Percentiles rank a stretch among this genome's conserved stretches.
Conservation (phyloP, 1,140 invertebrate species). For the Helicorthomorpha holstii region DNA sequence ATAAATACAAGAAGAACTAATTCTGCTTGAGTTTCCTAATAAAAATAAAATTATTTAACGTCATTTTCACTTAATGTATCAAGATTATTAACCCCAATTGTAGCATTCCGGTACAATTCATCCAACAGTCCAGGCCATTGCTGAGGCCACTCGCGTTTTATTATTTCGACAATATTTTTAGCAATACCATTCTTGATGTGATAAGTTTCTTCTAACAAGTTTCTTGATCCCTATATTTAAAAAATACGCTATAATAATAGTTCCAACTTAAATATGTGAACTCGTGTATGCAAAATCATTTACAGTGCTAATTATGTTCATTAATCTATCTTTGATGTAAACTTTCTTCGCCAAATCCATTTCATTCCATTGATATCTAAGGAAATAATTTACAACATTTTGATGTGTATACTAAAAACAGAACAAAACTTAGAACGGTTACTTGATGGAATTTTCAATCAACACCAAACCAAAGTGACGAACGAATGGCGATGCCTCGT, state of each 20-base stretch:
- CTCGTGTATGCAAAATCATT: conserved; percentile 2
- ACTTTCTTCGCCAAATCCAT: conserved; percentile 68
- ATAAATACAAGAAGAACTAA: conserved; percentile 69
- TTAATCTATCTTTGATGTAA: conserved; percentile 50
- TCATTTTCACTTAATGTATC: neutral
- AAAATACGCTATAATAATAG: neutral
- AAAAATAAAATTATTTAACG: conserved; percentile 1
- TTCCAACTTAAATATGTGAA: neutral
- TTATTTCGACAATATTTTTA: conserved; percentile 79
- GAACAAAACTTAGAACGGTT: conserved; percentile 3
- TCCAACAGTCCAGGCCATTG: conserved; percentile 71
- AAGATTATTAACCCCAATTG: conserved; percentile 20
- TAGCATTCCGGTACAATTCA: conserved; percentile 46
- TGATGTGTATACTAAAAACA: conserved; percentile 3
- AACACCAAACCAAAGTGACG: conserved; percentile 75
- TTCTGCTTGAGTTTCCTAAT: conserved; percentile 58
- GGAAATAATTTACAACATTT: conserved; percentile 4
- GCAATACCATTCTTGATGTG: conserved; percentile 76
- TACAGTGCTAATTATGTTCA: conserved; percentile 18
- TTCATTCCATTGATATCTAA: conserved; percentile 56
- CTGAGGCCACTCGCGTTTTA: conserved; percentile 88
- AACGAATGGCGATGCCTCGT: conserved; percentile 50
- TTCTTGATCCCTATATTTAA: conserved; percentile 17
- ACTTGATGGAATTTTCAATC: conserved; percentile 79
- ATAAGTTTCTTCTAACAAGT: conserved; percentile 29